Evolutionary conservation across 2,797 vertebrate genomes (phyloP).

Genomic region (Poeciliopsis infans): DNA sequence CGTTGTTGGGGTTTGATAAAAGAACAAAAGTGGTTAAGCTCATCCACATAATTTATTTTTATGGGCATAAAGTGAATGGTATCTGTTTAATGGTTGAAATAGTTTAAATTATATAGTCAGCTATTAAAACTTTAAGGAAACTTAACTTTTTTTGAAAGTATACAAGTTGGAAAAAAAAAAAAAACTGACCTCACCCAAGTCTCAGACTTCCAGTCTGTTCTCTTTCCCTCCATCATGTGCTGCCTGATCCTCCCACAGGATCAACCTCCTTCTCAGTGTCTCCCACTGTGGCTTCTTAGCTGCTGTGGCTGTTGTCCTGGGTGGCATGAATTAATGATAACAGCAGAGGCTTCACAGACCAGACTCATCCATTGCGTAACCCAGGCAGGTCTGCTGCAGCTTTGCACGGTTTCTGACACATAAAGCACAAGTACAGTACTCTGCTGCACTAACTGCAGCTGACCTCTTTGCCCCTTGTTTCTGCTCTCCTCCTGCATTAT

Average conservation of each 20-base stretch:
- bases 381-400: conserved; percentile 56
- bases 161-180: background rate
- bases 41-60: conserved; percentile 1
- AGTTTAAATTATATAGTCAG: background rate
- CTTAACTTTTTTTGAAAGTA: background rate
- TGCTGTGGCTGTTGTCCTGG: conserved; percentile 64
- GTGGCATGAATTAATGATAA: conserved; percentile 83
- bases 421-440: conserved; percentile 35
- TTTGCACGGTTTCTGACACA: conserved; percentile 47
- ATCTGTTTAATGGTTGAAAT: background rate
- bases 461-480: conserved; percentile 37
- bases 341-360: conserved; percentile 68
- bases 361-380: conserved; percentile 70
- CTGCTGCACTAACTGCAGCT: conserved; percentile 20
- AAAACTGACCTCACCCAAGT: conserved; percentile 32
- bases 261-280: conserved; percentile 61
- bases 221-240: conserved; percentile 29
- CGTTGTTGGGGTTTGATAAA: conserved; percentile 26
- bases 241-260: conserved; percentile 65
- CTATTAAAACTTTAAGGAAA: background rate
- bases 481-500: conserved; percentile 19
- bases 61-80: background rate
- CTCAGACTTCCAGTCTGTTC: conserved; percentile 1
- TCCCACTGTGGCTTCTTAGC: conserved; percentile 63
- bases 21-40: conserved; percentile 35